Percentiles rank a stretch among this genome's conserved stretches.
These are phyloP conservation scores for Candidula unifasciata DNA, from an alignment of 2,888 invertebrate species.

Conservation along the genomic window DNA sequence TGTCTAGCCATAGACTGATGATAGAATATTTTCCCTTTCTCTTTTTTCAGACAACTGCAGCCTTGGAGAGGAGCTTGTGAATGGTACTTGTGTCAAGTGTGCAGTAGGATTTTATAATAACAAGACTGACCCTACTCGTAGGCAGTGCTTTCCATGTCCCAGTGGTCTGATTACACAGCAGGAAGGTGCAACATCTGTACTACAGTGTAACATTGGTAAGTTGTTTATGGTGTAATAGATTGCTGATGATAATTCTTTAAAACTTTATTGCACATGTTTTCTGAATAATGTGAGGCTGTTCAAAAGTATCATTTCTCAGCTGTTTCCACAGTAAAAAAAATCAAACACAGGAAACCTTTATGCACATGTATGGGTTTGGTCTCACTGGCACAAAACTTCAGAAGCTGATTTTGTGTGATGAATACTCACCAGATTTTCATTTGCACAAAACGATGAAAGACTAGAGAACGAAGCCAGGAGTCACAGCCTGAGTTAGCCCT, in stretches of 20 bases:
- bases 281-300: background rate
- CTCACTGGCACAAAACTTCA: too few relatives aligned
- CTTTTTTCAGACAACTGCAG: conserved; percentile 27
- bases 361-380: too few relatives aligned
- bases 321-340: too few relatives aligned
- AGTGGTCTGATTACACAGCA: conserved; percentile 92
- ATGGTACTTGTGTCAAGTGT: conserved; percentile 32
- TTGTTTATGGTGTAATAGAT: background rate
- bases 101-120: conserved; percentile 40
- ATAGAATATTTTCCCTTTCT: background rate
- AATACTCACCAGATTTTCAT: too few relatives aligned
- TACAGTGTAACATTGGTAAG: conserved; percentile 60
- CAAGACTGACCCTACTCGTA: conserved; percentile 28
- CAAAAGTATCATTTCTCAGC: too few relatives aligned
- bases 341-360: too few relatives aligned
- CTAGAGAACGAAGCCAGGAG: too few relatives aligned
- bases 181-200: conserved; percentile 85
- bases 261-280: background rate
- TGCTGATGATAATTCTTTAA: background rate
- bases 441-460: too few relatives aligned
- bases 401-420: too few relatives aligned
- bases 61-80: conserved; percentile 32
- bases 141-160: conserved; percentile 88
- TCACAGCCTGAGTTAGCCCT: too few relatives aligned
- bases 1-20: background rate